Base-by-base conservation (phyloP, 1,140 invertebrate genomes). In the Thrips palmi region DNA sequence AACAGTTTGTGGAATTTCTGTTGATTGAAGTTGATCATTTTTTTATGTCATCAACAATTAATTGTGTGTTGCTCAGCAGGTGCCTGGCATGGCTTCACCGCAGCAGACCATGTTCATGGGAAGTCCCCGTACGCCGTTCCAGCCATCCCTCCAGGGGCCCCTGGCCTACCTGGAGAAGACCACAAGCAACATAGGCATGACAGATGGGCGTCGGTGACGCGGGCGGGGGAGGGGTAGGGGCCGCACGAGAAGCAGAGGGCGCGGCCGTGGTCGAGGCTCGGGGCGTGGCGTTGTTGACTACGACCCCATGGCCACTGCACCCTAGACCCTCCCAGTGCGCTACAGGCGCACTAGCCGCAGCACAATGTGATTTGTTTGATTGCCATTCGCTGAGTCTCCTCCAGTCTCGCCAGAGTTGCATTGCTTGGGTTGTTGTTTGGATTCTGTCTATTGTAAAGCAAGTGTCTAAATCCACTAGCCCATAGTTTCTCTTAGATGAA, bases 81-180 rank as follows among this genome's bases (percentile, higher is more conserved):
- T 57, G 6, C 48, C 52, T 33, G 48, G 50, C 36, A 56, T 58
- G 51, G 43, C 57, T 14, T 52, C 56, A 2, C 51, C 54, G 1
- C 58, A 62, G 5, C 68, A 68, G 38, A 63, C 63, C 4, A 65
- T 71, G 62, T 70, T 68, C 46, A 55, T 70, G 59, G 51, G 45
- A 32, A 54, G 50, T 36, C 48, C 25, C 42, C 52, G 52, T 18
- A 61, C 33, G 52, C 59, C 29, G n/a, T n/a, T n/a, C n/a, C n/a
- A n/a, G n/a, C n/a, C n/a, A n/a, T n/a, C n/a, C n/a, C n/a, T 78
- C 25, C 77, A 77, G 48, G 76, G 76, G 11, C 77, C 77, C 11
- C 59, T 80, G 18, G 77, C 77, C 2, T 81, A 74, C 53, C 58
- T 83, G 36, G 77, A 83, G 62, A 80, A 81, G 60, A 81, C 77